Percentiles rank a stretch among this genome's conserved stretches.
Evolutionary conservation across 2,888 invertebrate genomes (phyloP).

Genomic region (Melanchra persicariae): DNA sequence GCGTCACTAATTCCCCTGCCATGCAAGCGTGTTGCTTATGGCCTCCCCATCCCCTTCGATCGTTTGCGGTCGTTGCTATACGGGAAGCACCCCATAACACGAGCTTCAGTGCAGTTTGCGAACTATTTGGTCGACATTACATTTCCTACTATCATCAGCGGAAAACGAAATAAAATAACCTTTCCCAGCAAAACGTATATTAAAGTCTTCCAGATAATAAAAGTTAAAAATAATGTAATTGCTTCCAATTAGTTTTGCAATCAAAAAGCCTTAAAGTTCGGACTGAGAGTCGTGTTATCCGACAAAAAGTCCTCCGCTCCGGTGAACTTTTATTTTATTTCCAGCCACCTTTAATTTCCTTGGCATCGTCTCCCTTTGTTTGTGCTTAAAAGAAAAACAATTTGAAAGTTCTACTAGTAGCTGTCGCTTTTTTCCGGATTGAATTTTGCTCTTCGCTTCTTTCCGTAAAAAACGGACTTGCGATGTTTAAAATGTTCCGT

Average conservation of each 20-base stretch:
- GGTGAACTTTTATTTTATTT: constrained; percentile 77
- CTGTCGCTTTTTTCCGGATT: constrained; percentile 70
- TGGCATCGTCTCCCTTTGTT: constrained; percentile 75
- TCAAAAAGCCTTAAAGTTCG: constrained; percentile 41
- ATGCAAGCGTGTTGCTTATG: constrained; percentile 25
- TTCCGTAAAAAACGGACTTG: constrained; percentile 53
- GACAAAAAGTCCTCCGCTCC: constrained; percentile 66
- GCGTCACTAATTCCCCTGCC: constrained; percentile 40
- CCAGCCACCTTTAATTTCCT: constrained; percentile 78
- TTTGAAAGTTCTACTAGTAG: constrained; percentile 73
- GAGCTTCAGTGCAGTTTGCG: constrained; percentile 23
- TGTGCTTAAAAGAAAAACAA: constrained; percentile 80
- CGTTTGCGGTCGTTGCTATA: constrained; percentile 38
- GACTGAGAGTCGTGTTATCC: constrained; percentile 36
- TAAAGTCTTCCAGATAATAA: constrained; percentile 20
- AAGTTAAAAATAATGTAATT: constrained; percentile 55
- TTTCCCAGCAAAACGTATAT: constrained; percentile 1
- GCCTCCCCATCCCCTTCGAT: constrained; percentile 18
- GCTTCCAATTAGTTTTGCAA: constrained; percentile 56
- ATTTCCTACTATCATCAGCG: constrained; percentile 9
- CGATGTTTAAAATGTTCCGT: constrained; percentile 50
- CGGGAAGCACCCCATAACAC: constrained; percentile 41
- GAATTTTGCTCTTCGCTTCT: constrained; percentile 73
- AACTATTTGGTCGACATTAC: constrained; percentile 34
- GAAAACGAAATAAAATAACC: constrained; percentile 33